Evolutionary conservation across 2,888 invertebrate genomes (phyloP).

Genomic region (Taenaris catops): DNA sequence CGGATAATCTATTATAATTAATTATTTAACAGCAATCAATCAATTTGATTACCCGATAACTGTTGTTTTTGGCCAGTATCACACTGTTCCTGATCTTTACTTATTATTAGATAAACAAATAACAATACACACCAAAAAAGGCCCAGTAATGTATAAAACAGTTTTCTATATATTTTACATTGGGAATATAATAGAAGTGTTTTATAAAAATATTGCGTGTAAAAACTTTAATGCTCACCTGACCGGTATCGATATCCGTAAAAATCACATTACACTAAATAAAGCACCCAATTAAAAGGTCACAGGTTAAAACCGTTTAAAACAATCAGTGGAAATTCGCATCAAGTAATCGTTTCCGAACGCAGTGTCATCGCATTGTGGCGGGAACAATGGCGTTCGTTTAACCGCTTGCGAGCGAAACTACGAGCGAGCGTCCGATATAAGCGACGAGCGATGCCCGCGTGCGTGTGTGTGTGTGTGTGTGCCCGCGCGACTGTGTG

Average conservation of each 20-base stretch:
- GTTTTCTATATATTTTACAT: too few species aligned
- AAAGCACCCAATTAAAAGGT: constrained; percentile 24
- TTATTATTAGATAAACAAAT: too few species aligned
- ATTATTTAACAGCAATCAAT: constrained; percentile 9
- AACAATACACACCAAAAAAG: too few species aligned
- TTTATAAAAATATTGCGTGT: not conserved
- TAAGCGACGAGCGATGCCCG: constrained; percentile 21
- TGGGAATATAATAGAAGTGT: too few species aligned
- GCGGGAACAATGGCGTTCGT: constrained; percentile 42
- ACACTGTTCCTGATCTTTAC: too few species aligned
- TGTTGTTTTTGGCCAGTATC: constrained; percentile 1
- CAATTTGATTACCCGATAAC: constrained; percentile 17
- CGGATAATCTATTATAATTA: too few species aligned
- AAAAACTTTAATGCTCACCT: constrained; percentile 22
- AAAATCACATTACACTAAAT: constrained; percentile 26
- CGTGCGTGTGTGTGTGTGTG: too few species aligned
- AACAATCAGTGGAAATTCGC: constrained; percentile 28
- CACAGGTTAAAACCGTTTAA: constrained; percentile 29
- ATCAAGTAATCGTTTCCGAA: constrained; percentile 36
- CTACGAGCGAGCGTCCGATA: not conserved
- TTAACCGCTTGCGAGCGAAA: constrained; percentile 32
- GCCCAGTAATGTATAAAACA: too few species aligned
- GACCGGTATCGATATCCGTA: constrained; percentile 33
- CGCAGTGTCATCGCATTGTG: constrained; percentile 42
- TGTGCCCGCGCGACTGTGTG: constrained; percentile 37